Percentiles rank a stretch among this genome's conserved stretches.
phyloP scores from a whole-genome alignment of 2,888 invertebrate species.

The Plagodis pulveraria region DNA sequence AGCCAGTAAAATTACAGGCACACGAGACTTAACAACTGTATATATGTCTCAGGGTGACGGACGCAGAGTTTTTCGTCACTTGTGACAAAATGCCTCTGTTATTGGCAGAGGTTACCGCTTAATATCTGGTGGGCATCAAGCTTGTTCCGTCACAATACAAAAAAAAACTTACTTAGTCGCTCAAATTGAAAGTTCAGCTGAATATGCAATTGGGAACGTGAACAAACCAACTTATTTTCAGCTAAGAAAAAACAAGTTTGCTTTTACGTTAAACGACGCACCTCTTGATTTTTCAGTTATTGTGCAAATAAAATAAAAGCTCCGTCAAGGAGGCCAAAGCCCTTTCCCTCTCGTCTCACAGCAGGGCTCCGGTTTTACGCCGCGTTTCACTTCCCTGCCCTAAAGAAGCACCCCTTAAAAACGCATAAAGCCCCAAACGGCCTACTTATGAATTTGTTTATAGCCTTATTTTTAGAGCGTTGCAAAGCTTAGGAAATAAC shows the following conservation, averaged over 20 bases:
- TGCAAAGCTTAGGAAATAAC: slow-evolving; percentile 64
- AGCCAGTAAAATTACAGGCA: no score
- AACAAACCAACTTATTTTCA: no score
- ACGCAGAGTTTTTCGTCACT: no score
- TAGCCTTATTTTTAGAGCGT: slow-evolving; percentile 69
- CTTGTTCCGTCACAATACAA: no score
- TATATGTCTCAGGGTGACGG: no score
- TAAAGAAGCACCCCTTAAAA: slow-evolving; percentile 76
- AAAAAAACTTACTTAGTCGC: neutral
- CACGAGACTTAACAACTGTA: no score
- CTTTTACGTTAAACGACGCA: slow-evolving; percentile 12
- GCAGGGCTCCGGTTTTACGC: slow-evolving; percentile 74
- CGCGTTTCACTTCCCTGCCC: slow-evolving; percentile 76
- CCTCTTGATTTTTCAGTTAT: slow-evolving; percentile 26
- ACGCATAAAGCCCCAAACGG: slow-evolving; percentile 77
- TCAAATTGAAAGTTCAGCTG: no score
- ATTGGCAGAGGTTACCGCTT: no score
- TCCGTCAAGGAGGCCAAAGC: slow-evolving; percentile 36
- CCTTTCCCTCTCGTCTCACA: slow-evolving; percentile 55
- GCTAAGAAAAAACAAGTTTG: slow-evolving; percentile 2
- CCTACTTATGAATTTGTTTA: slow-evolving; percentile 85
- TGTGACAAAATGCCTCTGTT: no score
- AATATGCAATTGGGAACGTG: no score
- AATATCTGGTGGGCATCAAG: no score
- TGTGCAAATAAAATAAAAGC: slow-evolving; percentile 39